Conservation (phyloP, 2,113 vertebrate genomes). For the Catharus minimus region DNA sequence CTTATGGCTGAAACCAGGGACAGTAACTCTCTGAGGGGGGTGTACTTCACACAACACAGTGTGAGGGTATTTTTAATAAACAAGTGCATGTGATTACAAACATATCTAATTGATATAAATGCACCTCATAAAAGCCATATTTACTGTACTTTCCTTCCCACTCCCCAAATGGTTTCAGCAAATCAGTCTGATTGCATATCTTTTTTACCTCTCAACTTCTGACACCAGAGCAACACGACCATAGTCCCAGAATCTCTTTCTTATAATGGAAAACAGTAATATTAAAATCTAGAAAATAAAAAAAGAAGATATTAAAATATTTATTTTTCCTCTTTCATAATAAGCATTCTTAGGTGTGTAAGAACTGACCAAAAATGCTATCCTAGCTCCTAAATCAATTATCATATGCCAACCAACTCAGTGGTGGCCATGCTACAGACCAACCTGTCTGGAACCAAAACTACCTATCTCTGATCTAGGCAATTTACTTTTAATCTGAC, state of each 20-base stretch:
- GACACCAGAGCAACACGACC: constrained; percentile 91
- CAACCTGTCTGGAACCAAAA: neutral
- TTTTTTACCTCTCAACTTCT: constrained; percentile 80
- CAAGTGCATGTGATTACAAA: neutral
- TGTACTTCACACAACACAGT: neutral
- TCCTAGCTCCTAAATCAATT: neutral
- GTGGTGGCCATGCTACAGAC: neutral
- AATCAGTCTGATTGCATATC: neutral
- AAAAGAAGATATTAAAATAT: neutral
- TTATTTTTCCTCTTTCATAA: neutral
- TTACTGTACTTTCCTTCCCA: neutral
- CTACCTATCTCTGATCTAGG: neutral
- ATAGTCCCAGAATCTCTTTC: constrained; percentile 91
- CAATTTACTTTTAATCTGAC: neutral
- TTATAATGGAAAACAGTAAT: constrained; percentile 83
- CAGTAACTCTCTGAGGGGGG: neutral
- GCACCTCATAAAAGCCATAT: neutral
- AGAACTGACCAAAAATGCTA: neutral
- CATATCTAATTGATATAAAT: neutral
- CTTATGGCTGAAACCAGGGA: neutral
- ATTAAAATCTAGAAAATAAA: constrained; percentile 81
- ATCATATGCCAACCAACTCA: neutral
- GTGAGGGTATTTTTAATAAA: neutral
- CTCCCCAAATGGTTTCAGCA: neutral
- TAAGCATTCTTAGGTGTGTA: neutral